Evolutionary conservation across 2,888 invertebrate genomes (phyloP).

Genomic region (Carcina quercana): DNA sequence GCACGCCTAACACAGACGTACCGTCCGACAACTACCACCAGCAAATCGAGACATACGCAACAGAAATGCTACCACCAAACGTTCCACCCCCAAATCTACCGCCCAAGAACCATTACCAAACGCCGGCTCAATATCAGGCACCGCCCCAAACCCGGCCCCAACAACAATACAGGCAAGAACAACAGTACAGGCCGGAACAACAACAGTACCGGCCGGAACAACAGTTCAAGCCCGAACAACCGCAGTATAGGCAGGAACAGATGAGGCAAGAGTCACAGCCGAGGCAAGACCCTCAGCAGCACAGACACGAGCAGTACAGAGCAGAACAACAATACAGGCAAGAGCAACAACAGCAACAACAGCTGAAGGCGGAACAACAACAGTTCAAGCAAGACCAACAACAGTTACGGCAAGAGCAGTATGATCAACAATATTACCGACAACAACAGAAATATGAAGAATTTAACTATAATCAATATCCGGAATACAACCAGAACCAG

Average conservation of each 20-base stretch:
- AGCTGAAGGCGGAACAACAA: constrained; percentile 16
- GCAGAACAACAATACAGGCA: constrained; percentile 10
- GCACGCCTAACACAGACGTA: constrained; percentile 35
- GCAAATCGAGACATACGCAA: constrained; percentile 65
- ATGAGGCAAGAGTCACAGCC: constrained; percentile 14
- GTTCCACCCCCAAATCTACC: constrained; percentile 46
- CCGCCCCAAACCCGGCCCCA: constrained; percentile 16
- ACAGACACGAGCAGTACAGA: constrained; percentile 7
- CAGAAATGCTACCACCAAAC: constrained; percentile 54
- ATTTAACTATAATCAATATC: constrained; percentile 20
- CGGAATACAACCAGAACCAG: constrained; percentile 16
- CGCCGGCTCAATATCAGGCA: constrained; percentile 29
- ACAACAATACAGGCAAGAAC: constrained; percentile 18
- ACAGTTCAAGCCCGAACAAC: constrained; percentile 20
- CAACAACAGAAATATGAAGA: constrained; percentile 24
- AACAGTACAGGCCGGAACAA: constrained; percentile 6
- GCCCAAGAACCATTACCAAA: constrained; percentile 57
- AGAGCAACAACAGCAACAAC: constrained; percentile 23
- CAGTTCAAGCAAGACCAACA: constrained; percentile 19
- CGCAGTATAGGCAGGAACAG: constrained; percentile 18
- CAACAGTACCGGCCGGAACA: constrained; percentile 16
- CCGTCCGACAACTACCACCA: constrained; percentile 63
- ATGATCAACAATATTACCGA: constrained; percentile 12
- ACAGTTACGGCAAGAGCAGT: constrained; percentile 19
- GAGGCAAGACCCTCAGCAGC: constrained; percentile 21